Evolutionary conservation across 2,888 invertebrate genomes (phyloP).

Genomic region (Drepanosiphum platanoidis): DNA sequence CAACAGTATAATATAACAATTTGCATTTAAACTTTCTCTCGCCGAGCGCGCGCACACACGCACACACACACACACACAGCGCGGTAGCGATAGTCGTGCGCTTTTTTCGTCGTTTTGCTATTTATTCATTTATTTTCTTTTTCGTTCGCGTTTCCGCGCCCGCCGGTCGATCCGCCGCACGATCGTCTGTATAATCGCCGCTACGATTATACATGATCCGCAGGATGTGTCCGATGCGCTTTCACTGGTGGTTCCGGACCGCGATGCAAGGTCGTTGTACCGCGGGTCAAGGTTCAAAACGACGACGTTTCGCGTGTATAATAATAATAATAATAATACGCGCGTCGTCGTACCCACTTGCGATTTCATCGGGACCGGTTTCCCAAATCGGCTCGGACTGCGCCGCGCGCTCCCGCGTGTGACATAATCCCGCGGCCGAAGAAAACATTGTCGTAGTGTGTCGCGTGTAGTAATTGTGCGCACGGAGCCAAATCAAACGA

Average conservation of each 20-base stretch:
- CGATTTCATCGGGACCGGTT: constrained; percentile 52
- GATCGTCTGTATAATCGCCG: neutral
- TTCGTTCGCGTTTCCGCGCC: neutral
- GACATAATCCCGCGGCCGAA: neutral
- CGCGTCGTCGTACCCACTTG: too few relatives aligned
- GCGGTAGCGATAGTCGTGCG: neutral
- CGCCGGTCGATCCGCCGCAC: neutral
- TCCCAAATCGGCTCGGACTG: neutral
- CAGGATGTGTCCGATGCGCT: constrained; percentile 46
- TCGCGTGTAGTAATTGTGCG: neutral
- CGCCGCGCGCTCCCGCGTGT: neutral
- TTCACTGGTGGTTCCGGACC: constrained; percentile 43
- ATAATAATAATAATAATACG: too few relatives aligned
- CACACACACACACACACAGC: neutral
- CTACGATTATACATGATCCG: neutral
- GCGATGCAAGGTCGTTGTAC: constrained; percentile 45
- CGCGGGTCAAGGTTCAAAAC: constrained; percentile 54
- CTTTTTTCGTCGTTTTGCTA: neutral
- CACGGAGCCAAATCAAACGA: neutral
- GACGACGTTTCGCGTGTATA: neutral
- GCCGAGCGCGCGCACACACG: neutral
- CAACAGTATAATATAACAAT: neutral
- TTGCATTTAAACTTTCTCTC: too few relatives aligned
- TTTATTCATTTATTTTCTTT: too few relatives aligned
- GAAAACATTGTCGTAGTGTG: neutral